These are phyloP conservation scores for Chlamydotis undulata DNA, from an alignment of 2,113 vertebrate species.

Conservation along the genomic window DNA sequence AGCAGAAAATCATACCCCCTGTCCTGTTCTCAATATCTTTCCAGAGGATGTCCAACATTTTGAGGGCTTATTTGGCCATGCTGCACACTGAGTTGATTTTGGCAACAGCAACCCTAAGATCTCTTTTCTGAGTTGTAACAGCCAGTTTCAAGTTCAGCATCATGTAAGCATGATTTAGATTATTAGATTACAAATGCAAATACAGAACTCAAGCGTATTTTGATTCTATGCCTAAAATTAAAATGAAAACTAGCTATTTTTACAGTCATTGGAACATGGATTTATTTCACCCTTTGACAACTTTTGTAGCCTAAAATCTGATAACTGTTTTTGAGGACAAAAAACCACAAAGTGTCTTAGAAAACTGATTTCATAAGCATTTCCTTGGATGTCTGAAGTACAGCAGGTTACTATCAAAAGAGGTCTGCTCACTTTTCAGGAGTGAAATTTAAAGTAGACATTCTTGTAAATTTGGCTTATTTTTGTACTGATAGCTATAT, in stretches of 20 bases:
- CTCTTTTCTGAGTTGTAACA: background rate
- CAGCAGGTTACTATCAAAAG: background rate
- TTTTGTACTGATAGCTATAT: background rate
- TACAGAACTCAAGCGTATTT: background rate
- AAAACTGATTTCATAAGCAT: background rate
- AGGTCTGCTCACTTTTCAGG: background rate
- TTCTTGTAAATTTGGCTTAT: background rate
- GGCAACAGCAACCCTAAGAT: background rate
- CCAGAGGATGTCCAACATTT: background rate
- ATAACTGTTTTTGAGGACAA: background rate
- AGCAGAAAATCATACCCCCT: background rate
- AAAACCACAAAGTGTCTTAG: background rate
- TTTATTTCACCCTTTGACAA: background rate
- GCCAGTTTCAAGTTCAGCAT: background rate
- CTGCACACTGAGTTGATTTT: background rate
- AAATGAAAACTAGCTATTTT: background rate
- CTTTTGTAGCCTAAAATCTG: background rate
- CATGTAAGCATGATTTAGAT: background rate
- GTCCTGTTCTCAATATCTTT: background rate
- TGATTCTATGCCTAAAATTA: background rate
- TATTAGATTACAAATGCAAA: constrained; percentile 1
- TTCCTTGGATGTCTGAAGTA: background rate
- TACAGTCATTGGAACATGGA: background rate
- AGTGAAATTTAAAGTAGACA: background rate
- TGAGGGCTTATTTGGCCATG: background rate